phyloP scores from a whole-genome alignment of 64 coral and sea anemone species.

The Hydrozoanthus tunicans region DNA sequence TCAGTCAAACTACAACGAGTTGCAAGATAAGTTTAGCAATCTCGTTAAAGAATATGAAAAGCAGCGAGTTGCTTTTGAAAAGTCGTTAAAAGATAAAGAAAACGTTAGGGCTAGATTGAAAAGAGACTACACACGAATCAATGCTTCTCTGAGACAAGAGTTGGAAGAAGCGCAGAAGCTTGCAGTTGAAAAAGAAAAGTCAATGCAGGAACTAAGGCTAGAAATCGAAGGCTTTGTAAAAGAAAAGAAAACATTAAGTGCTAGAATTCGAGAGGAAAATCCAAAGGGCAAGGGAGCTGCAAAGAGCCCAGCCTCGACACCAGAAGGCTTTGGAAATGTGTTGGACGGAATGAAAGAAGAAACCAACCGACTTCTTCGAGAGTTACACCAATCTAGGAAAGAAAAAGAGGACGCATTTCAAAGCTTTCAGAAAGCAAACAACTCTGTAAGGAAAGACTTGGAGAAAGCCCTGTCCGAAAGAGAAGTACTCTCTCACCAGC shows the following conservation, averaged over 20 bases:
- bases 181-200: constrained; percentile 77
- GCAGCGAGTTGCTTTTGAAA: constrained; percentile 38
- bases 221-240: constrained; percentile 76
- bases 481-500: constrained; percentile 61
- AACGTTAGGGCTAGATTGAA: constrained; percentile 69
- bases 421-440: constrained; percentile 77
- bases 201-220: constrained; percentile 67
- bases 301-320: constrained; percentile 32
- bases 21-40: background rate
- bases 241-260: constrained; percentile 72
- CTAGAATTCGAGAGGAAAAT: constrained; percentile 47
- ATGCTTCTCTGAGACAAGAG: constrained; percentile 67
- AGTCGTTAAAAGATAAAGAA: constrained; percentile 71
- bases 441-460: constrained; percentile 68
- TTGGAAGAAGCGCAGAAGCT: constrained; percentile 66
- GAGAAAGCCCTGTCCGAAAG: constrained; percentile 63
- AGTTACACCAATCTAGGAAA: constrained; percentile 70
- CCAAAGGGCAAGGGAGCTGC: background rate
- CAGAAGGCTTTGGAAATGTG: constrained; percentile 75
- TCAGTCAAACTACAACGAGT: constrained; percentile 21
- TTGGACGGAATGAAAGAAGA: constrained; percentile 74
- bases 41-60: constrained; percentile 47
- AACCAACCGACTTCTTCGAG: constrained; percentile 69
- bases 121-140: constrained; percentile 79
- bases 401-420: constrained; percentile 75